Base-by-base conservation (phyloP, 2,113 vertebrate genomes). In the Calonectris borealis region DNA sequence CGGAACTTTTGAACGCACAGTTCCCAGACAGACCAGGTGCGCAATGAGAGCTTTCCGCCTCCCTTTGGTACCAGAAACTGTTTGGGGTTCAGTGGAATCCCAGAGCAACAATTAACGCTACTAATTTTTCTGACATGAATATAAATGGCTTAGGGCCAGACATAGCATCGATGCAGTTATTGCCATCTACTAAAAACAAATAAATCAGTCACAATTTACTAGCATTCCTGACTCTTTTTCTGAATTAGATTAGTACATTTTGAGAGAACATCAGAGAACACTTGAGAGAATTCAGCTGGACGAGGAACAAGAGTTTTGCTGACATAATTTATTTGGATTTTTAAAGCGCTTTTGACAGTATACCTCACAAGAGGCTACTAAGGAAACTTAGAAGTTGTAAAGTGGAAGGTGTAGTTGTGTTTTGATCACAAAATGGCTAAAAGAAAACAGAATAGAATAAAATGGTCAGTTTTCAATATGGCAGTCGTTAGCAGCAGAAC, bases 21-120 rank as follows among this genome's bases (percentile, higher is more conserved):
- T 96, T 97, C 91, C 90, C 95, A 95, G 94, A 91, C 93, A 97
- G 83, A 24, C 72, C 93, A 97, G 93, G 91, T 97, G 95, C 2
- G 12, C 69, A 82, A 62, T 4, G 31, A 94, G 49, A 58, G 54
- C 26, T 79, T 93, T 69, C 60, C 55, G 64, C 61, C 48, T 89
- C 77, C 69, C 42, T 88, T 55, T 70, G 52, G 52, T 93, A 65
- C 82, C 12, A 11, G 93, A 94, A 92, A 95, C 44, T 86, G 69
- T 60, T 86, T 85, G 51, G 65, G 58, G 26, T 73, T 85, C 91
- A 57, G 49, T 6, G 6, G 61, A 92, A 79, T 92, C 89, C 79
- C 89, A 92, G 60, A 89, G 89, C 55, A 84, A 85, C 38, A 92
- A 86, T 96, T 94, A 96, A 86, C 1, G 5, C 42, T 78, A 32